Evolutionary conservation across 2,113 vertebrate species (phyloP), one percentile per base, ranked within the genome.

Genomic region (Pitta sordida): DNA sequence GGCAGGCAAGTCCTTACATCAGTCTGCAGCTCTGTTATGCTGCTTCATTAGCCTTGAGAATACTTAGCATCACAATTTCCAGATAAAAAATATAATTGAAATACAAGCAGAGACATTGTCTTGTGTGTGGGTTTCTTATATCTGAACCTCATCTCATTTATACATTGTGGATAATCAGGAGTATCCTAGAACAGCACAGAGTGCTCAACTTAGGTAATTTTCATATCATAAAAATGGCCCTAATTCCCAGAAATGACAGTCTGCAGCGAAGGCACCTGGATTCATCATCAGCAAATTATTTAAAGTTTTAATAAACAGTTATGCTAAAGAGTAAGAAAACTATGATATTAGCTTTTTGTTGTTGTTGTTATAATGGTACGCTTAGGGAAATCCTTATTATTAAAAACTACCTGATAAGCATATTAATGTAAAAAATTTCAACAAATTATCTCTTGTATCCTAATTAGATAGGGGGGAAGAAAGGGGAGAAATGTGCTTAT

Each of bases 311-410:
- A 96, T 96, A 88, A 96, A 81, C 53, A 62, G 21, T 88, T 77
- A 53, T 60, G 15, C 91, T 96, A 95, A 97, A 93, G 96, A 97
- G 88, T 84, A 77, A 92, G 59, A 87, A 97, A 97, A 88, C 55
- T 86, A 46, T 56, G 21, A 85, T 53, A 88, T 84, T 71, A 95
- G 60, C 32, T 14, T 26, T 41, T 41, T 43, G 13, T 71, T 76
- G 91, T 69, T 88, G 16, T n/a, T 82, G 59, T 85, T 94, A 56
- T 41, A 83, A 75, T 80, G 53, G 90, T 91, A 39, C 91, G 30
- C 48, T 90, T 90, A 88, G 77, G 91, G 77, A 91, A 96, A 93
- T 68, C 62, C 30, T 96, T 84, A 91, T 77, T 53, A 73, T 70
- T 90, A 75, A 88, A 94, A 95, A 65, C 56, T 91, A 83, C 51